Base-by-base conservation (phyloP, 2,797 vertebrate genomes). In the Takifugu ocellatus region DNA sequence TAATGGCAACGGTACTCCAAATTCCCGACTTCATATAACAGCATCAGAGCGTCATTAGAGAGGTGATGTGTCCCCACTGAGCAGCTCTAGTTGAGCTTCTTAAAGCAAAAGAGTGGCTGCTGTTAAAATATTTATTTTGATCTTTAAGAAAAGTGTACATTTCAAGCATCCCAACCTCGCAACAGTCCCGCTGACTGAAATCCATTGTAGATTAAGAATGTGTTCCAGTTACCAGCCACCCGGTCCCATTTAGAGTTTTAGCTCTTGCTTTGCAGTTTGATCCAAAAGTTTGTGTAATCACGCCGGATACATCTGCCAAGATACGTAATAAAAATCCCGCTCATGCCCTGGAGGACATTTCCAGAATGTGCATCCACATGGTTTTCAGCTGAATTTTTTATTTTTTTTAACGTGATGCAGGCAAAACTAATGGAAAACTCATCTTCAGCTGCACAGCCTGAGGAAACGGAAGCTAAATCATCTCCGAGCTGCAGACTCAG, bases 381-480 rank as follows among this genome's bases (percentile, higher is more conserved):
- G 53, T 79, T 61, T 49, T 68, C 70, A 63, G 54, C 54, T 51
- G 59, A 47, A 66, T 61, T 43, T 59, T 56, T 60, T 69, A 63
- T 45, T 73, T 61, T 68, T n/a, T n/a, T 10, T 43, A 8, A 1
- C 10, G 3, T 25, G 46, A 25, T 25, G 10, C 66, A 50, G 57
- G 25, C 46, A 65, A 75, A 78, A 72, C 36, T 73, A 74, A 81
- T 56, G 56, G 63, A 74, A 55, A 73, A 70, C 51, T 72, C 74
- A 50, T 72, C 58, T 70, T 68, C 51, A 69, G 56, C 65, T 51
- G 63, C 59, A 47, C 25, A 29, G 74, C 63, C 68, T 25, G 48
- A 70, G 70, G 78, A 81, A 70, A 72, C 43, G 26, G 44, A 61
- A 48, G 50, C 69, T 57, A 68, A 81, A 75, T 66, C 61, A 75